These are phyloP conservation scores for Agriotes lineatus DNA, from an alignment of 2,888 invertebrate genomes.

Conservation along the genomic window DNA sequence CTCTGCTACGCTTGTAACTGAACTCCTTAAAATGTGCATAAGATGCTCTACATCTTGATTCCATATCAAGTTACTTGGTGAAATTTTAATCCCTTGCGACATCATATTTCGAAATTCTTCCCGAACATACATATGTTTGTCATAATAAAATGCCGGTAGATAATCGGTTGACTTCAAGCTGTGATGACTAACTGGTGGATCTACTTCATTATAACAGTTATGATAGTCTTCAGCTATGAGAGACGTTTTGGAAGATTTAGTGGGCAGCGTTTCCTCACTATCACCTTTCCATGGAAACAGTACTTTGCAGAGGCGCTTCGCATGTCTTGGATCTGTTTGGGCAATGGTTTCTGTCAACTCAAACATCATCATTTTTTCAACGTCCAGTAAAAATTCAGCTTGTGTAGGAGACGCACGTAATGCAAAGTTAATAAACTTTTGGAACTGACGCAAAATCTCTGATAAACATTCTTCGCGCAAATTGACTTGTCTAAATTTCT, in stretches of 20 bases:
- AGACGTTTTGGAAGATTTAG: slow-evolving; percentile 19
- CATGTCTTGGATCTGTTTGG: slow-evolving; percentile 22
- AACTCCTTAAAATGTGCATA: slow-evolving; percentile 41
- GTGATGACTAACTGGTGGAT: slow-evolving; percentile 42
- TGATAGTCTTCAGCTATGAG: slow-evolving; percentile 53
- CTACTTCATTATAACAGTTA: slow-evolving; percentile 57
- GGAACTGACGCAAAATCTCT: slow-evolving; percentile 65
- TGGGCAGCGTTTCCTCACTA: slow-evolving; percentile 34
- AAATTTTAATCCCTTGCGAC: slow-evolving; percentile 54
- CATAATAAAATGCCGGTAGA: slow-evolving; percentile 58
- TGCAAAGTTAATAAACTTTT: slow-evolving; percentile 68
- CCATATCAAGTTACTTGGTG: slow-evolving; percentile 58
- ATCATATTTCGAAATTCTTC: slow-evolving; percentile 63
- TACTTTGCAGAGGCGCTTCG: slow-evolving; percentile 22
- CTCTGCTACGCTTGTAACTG: slow-evolving; percentile 3
- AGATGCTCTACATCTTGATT: slow-evolving; percentile 59
- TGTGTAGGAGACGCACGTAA: slow-evolving; percentile 66
- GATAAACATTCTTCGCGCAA: slow-evolving; percentile 61
- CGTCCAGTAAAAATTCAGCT: slow-evolving; percentile 66
- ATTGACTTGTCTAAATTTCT: slow-evolving; percentile 52
- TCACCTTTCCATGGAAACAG: slow-evolving; percentile 45
- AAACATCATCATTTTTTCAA: slow-evolving; percentile 61
- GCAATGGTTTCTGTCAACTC: slow-evolving; percentile 54
- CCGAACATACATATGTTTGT: slow-evolving; percentile 60
- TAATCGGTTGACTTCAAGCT: slow-evolving; percentile 42